A percentile compares a stretch with the other conserved stretches of the same genome.
Conservation (phyloP, 2,888 invertebrate genomes). For the Xestia xanthographa region DNA sequence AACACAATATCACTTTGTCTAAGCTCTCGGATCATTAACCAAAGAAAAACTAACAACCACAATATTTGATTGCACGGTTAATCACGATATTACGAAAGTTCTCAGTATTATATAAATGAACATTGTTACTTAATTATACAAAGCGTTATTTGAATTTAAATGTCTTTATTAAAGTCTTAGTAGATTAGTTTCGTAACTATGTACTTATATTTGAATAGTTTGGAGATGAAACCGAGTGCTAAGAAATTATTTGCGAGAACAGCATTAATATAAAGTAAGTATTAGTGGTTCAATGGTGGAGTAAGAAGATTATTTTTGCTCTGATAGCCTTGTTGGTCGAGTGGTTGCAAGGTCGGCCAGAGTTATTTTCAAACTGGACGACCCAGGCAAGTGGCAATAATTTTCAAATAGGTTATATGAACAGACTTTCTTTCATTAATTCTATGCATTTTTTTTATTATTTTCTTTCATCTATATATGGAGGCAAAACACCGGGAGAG, state of each 20-base stretch:
- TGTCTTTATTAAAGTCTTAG: background rate
- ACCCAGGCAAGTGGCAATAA: too few species aligned
- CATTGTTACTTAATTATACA: background rate
- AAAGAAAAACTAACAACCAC: background rate
- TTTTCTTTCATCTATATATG: too few species aligned
- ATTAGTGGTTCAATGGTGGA: background rate
- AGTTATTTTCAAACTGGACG: too few species aligned
- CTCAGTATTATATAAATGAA: background rate
- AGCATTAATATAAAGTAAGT: background rate
- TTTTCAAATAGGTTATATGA: too few species aligned
- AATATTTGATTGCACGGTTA: background rate
- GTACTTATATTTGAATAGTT: conserved; percentile 20
- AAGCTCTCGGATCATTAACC: background rate
- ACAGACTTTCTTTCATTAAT: too few species aligned
- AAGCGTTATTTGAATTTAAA: conserved; percentile 9
- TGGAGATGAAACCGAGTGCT: background rate
- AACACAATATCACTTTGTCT: background rate
- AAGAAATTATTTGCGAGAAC: background rate
- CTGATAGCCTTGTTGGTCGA: too few species aligned
- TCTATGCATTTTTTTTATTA: too few species aligned
- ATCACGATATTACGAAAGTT: background rate
- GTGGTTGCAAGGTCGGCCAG: background rate
- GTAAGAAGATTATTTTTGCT: background rate
- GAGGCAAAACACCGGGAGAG: too few species aligned
- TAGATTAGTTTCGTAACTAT: conserved; percentile 15